Conservation (phyloP, 2,113 vertebrate species). For the Calidris pugnax region DNA sequence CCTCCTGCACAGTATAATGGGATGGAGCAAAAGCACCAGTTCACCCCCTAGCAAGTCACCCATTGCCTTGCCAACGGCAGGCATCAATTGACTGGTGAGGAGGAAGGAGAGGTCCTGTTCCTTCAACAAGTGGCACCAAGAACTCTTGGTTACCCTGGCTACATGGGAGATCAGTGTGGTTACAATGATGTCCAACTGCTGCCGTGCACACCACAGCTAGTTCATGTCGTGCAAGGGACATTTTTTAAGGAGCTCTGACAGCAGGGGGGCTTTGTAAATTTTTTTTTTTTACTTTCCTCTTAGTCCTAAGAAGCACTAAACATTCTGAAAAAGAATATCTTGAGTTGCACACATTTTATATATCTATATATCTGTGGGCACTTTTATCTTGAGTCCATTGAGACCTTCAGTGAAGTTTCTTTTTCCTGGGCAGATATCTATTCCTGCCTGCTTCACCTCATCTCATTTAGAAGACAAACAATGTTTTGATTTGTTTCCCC, state of each 20-base stretch:
- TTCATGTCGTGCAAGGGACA: background rate
- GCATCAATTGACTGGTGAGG: background rate
- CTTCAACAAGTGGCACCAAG: background rate
- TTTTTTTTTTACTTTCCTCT: background rate
- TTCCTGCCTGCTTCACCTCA: background rate
- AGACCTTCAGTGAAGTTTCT: background rate
- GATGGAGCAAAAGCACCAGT: background rate
- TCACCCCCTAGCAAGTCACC: background rate
- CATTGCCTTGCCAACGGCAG: background rate
- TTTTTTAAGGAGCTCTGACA: background rate
- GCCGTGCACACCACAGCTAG: background rate
- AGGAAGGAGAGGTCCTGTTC: background rate
- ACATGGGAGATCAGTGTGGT: background rate
- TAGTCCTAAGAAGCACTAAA: background rate
- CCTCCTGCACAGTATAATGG: accelerated
- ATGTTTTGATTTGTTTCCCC: background rate
- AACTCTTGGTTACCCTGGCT: background rate
- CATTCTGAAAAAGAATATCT: background rate
- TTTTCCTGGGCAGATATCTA: background rate
- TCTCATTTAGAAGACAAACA: background rate
- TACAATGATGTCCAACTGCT: background rate
- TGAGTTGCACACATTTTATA: background rate
- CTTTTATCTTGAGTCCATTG: background rate
- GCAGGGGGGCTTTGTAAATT: background rate
- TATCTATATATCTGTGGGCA: accelerated